Base-by-base conservation (phyloP, 2,797 vertebrate species). In the Rhinella marina region DNA sequence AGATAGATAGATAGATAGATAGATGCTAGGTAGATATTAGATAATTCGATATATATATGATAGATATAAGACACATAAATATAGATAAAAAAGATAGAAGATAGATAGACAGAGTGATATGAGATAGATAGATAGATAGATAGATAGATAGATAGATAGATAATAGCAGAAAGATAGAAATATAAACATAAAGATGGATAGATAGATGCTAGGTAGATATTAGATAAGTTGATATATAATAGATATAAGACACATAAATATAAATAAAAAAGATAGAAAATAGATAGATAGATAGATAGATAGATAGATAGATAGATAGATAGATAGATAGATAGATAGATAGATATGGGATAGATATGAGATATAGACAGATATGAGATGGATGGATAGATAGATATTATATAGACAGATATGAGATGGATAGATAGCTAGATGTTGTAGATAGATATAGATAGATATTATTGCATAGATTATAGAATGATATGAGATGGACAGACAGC, bases 1-100 rank as follows among this genome's bases (percentile, higher is more conserved):
- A 75, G n/a, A 73, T 72, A 32, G 68, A 72, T 59, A 59, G 57
- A 59, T 59, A 56, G 68, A 72, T 72, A 72, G 68, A 72, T 72
- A 72, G 13, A 72, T 1, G 52, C 8, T 72, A 29, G 68, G 41
- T 72, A 72, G 23, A 16, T 32, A 32, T 21, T 11, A 61, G 17
- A 61, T 61, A 61, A 4, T 21, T 61, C 1, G 1, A 61, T 61
- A 61, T 17, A 61, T 61, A 62, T 6, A 16, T 23, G 70, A 41
- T 32, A 17, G 17, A 73, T 73, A 32, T 3, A 1, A 54, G 32
- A 41, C 41, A 41, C 41, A 41, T 41, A 6, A 41, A 41, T 41
- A 41, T 41, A 41, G 7, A 41, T 6, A 41, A 41, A 41, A 41
- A 41, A 27, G 10, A 50, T 48, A 12, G 41, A 75, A 48, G 19